Conservation (phyloP, 2,888 invertebrate genomes). For the Conops quadrifasciatus region DNA sequence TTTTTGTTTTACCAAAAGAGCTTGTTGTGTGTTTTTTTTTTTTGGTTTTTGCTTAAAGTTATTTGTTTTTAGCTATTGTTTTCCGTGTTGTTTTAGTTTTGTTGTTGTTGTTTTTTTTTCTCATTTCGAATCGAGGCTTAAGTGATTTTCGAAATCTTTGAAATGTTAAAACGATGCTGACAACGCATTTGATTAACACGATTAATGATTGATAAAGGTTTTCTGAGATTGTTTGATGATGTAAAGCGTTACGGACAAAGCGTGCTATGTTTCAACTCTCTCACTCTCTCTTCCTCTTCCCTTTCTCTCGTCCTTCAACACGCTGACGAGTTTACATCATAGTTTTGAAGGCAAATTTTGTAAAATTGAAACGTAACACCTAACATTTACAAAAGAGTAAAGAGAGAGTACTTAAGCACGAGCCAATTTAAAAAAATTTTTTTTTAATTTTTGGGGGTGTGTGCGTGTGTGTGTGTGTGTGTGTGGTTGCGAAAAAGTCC, state of each 20-base stretch:
- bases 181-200: constrained; percentile 63
- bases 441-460: no score
- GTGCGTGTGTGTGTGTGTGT: not conserved
- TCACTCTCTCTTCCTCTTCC: not conserved
- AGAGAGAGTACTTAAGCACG: no score
- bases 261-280: constrained; percentile 8
- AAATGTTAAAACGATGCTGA: constrained; percentile 59
- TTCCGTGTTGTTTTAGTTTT: not conserved
- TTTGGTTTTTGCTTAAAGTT: not conserved
- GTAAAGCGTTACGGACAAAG: no score
- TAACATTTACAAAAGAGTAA: not conserved
- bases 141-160: constrained; percentile 35
- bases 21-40: not conserved
- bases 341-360: constrained; percentile 22
- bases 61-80: not conserved
- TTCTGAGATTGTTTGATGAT: constrained; percentile 48
- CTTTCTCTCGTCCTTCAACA: not conserved
- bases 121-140: constrained; percentile 5
- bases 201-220: constrained; percentile 61
- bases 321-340: constrained; percentile 13
- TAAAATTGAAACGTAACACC: no score
- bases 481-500: not conserved
- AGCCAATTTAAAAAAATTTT: no score
- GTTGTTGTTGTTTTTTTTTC: not conserved
- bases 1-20: constrained; percentile 2